Percentiles rank a stretch among this genome's conserved stretches.
Evolutionary conservation across 2,888 invertebrate genomes (phyloP).

Genomic region (Drosophila colorata): DNA sequence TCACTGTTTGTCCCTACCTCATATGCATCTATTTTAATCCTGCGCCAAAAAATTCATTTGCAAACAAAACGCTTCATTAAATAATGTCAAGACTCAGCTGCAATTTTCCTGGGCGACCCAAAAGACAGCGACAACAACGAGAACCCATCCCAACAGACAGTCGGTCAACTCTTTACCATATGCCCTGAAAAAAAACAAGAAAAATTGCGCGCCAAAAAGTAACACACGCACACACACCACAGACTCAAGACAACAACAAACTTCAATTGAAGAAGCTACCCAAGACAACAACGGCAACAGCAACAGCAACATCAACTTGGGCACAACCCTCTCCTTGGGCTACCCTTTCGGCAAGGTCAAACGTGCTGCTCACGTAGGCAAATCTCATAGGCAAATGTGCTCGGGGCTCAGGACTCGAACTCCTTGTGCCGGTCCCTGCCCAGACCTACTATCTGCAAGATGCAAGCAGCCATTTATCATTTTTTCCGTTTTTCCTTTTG

Average conservation of each 20-base stretch:
- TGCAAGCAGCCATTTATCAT: slow-evolving; percentile 74
- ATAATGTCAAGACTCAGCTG: slow-evolving; percentile 46
- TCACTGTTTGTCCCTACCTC: slow-evolving; percentile 10
- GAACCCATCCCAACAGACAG: slow-evolving; percentile 43
- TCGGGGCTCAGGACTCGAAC: slow-evolving; percentile 10
- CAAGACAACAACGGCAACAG: slow-evolving; percentile 29
- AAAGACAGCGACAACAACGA: slow-evolving; percentile 17
- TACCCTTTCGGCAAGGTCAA: slow-evolving; percentile 61
- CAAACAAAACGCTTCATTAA: slow-evolving; percentile 54
- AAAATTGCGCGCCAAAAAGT: slow-evolving; percentile 79
- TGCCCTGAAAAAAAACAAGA: slow-evolving; percentile 46
- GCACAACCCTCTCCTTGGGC: slow-evolving; percentile 36
- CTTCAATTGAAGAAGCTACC: slow-evolving; percentile 63
- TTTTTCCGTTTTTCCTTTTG: slow-evolving; percentile 36
- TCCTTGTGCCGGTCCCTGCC: neutral
- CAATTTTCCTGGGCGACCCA: slow-evolving; percentile 19
- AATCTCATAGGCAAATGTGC: slow-evolving; percentile 71
- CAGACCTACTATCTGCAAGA: slow-evolving; percentile 8
- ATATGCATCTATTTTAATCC: slow-evolving; percentile 25
- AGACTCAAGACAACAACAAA: slow-evolving; percentile 16
- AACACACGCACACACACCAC: slow-evolving; percentile 13
- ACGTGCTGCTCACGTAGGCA: slow-evolving; percentile 54
- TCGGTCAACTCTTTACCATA: slow-evolving; percentile 77
- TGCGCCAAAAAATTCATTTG: slow-evolving; percentile 5
- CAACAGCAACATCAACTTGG: slow-evolving; percentile 5